These are phyloP conservation scores for Tetropium fuscum DNA, from an alignment of 2,888 invertebrate genomes.

Conservation along the genomic window DNA sequence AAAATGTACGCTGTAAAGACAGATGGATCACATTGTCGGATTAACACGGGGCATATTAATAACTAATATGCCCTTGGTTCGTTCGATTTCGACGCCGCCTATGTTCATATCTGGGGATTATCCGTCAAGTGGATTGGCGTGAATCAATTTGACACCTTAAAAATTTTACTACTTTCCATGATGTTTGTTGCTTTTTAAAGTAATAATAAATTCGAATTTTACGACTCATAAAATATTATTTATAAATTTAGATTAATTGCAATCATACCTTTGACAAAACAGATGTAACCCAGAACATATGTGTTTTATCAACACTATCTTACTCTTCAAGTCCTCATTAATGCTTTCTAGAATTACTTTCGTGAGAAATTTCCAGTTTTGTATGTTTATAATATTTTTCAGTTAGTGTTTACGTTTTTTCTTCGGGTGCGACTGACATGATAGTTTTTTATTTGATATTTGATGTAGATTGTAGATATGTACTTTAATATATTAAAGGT, in stretches of 20 bases:
- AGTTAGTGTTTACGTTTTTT: slow-evolving; percentile 24
- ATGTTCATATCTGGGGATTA: slow-evolving; percentile 33
- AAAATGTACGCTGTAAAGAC: too few species aligned
- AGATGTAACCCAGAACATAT: slow-evolving; percentile 43
- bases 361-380: slow-evolving; percentile 29
- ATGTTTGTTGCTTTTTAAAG: slow-evolving; percentile 40
- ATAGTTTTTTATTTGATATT: slow-evolving; percentile 12
- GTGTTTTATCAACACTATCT: slow-evolving; percentile 30
- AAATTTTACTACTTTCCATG: slow-evolving; percentile 45
- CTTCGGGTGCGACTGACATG: slow-evolving; percentile 19
- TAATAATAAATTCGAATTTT: slow-evolving; percentile 49
- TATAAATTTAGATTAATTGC: slow-evolving; percentile 49
- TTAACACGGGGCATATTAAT: too few species aligned
- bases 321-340: slow-evolving; percentile 17
- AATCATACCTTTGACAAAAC: slow-evolving; percentile 46
- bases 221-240: slow-evolving; percentile 52
- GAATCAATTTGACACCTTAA: slow-evolving; percentile 49
- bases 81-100: slow-evolving; percentile 11
- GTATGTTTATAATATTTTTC: slow-evolving; percentile 26
- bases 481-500: too few species aligned
- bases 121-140: slow-evolving; percentile 45
- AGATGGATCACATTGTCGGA: too few species aligned
- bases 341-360: slow-evolving; percentile 23
- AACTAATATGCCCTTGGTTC: too few species aligned
- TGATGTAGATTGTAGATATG: too few species aligned